Evolutionary conservation across 2,113 vertebrate species (phyloP).

Genomic region (Phalacrocorax carbo): DNA sequence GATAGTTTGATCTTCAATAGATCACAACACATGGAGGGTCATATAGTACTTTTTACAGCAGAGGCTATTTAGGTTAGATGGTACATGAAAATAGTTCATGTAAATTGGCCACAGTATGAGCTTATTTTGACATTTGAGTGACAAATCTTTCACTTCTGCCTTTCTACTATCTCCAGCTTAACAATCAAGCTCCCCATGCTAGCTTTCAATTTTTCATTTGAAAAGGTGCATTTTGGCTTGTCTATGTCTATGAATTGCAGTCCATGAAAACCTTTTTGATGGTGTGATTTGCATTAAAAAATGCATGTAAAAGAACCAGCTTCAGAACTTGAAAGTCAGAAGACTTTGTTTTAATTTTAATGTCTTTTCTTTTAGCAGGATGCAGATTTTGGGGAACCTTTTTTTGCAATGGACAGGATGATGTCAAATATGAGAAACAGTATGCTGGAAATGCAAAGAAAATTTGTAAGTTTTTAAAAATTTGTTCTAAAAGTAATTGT

Average conservation of each 20-base stretch:
- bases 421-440: slow-evolving; percentile 84
- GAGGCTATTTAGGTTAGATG: neutral
- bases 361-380: slow-evolving; percentile 63
- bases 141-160: neutral
- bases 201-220: neutral
- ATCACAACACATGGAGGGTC: neutral
- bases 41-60: neutral
- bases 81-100: neutral
- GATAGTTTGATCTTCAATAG: neutral
- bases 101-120: neutral
- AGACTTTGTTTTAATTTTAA: neutral
- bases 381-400: slow-evolving; percentile 77
- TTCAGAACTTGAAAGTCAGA: neutral
- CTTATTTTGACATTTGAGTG: neutral
- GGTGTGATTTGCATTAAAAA: neutral
- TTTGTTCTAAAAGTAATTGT: neutral
- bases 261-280: neutral
- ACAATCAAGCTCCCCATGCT: neutral
- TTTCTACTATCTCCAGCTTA: neutral
- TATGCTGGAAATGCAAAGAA: slow-evolving; percentile 83
- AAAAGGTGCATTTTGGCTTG: neutral
- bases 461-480: slow-evolving; percentile 80
- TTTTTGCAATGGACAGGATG: slow-evolving; percentile 85
- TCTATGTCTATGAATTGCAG: neutral
- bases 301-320: neutral